These are phyloP conservation scores for Rotaria magnacalcarata DNA, from an alignment of 2,888 invertebrate species.

Conservation along the genomic window DNA sequence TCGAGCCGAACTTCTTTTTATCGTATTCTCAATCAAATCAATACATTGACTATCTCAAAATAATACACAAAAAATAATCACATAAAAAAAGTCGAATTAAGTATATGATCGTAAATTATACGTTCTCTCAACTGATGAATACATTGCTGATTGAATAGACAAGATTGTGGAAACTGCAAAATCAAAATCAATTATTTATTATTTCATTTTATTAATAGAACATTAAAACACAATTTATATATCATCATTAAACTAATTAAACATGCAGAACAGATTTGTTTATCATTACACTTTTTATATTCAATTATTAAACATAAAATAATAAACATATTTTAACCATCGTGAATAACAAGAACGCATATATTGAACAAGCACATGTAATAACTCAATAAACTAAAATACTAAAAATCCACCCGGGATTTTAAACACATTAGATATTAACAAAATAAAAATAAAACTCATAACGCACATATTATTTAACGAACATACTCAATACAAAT, in stretches of 20 bases:
- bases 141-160: no score
- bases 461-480: neutral
- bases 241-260: neutral
- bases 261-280: neutral
- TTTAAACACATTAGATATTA: neutral
- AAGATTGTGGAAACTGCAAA: no score
- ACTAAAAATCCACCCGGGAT: neutral
- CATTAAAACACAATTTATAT: neutral
- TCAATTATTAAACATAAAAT: neutral
- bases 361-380: neutral
- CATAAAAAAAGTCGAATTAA: no score
- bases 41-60: no score
- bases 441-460: neutral
- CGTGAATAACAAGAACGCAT: neutral
- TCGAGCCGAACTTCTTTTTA: no score
- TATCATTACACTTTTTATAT: neutral
- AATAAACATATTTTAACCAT: neutral
- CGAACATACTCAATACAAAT: neutral
- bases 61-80: no score
- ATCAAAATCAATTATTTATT: neutral
- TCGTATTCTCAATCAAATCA: no score
- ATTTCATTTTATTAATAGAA: neutral
- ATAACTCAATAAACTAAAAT: neutral
- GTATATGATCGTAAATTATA: no score
- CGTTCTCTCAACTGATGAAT: no score